Base-by-base conservation (phyloP, 2,797 vertebrate genomes). In the Epinephelus coioides region DNA sequence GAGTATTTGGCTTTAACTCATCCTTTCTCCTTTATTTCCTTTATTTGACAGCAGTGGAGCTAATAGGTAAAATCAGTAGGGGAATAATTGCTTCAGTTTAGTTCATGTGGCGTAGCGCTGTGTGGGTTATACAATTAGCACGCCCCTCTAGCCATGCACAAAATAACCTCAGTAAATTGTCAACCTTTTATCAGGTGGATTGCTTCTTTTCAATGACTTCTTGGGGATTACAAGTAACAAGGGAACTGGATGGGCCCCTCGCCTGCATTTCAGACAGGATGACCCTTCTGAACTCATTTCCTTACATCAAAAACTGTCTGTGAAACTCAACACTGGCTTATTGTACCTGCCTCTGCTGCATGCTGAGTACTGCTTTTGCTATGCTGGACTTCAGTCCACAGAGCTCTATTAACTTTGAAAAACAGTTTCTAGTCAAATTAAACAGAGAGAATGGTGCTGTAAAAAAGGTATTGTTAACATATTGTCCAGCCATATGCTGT, bases 211-310 rank as follows among this genome's bases (percentile, higher is more conserved):
- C 38, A 38, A 8, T 40, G 15, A 43, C 53, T n/a, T 46, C 17
- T 38, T 0, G 18, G 49, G 30, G 62, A 43, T 71, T 51, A 46
- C 10, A 40, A 17, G 14, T 23, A 56, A 3, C 25, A 21, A 18
- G 8, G 18, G 40, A 49, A 40, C 54, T 63, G 40, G 27, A 59
- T 44, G 27, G 75, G 61, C 51, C 38, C 18, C 49, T 43, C n/a
- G 43, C 18, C 51, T 69, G 59, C 38, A 11, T 57, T 56, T 69
- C 76, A 79, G 72, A 70, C 76, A 70, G 73, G 69, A 73, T 79
- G 76, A 27, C 73, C 76, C 62, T 7, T 21, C 71, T 85, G 76
- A 79, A 69, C 72, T 79, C 55, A 73, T 83, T 86, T 80, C 65
- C 84, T 79, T 44, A 11, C 73, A 76, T 73, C 69, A 73, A 69